These are phyloP conservation scores for Uromys caudimaculatus DNA, from an alignment of 2,797 vertebrate genomes.

Conservation along the genomic window DNA sequence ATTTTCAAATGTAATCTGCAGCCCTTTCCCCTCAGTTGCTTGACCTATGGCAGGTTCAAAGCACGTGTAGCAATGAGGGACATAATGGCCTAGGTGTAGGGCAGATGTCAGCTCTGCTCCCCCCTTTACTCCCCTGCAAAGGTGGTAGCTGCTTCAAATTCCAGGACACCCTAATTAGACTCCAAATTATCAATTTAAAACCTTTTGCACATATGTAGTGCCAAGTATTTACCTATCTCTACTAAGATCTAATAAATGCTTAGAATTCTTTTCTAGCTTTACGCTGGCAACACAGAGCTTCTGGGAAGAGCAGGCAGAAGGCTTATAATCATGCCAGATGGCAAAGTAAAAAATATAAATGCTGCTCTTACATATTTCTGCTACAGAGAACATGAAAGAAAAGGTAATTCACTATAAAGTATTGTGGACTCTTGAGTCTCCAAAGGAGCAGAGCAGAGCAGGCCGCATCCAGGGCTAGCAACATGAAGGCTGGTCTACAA, in stretches of 20 bases:
- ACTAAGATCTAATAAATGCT: slow-evolving; percentile 53
- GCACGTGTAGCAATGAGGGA: accelerated
- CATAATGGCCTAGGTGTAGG: accelerated
- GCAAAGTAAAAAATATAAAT: slow-evolving; percentile 33
- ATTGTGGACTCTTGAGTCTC: not conserved
- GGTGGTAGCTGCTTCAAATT: slow-evolving; percentile 52
- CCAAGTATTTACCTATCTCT: slow-evolving; percentile 40
- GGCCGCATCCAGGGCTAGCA: not conserved
- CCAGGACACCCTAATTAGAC: slow-evolving; percentile 47
- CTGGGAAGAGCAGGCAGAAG: slow-evolving; percentile 50
- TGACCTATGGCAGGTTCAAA: not conserved
- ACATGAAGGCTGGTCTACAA: not conserved
- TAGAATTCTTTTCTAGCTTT: slow-evolving; percentile 45
- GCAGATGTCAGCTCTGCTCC: not conserved
- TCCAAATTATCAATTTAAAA: slow-evolving; percentile 34
- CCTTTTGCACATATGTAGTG: not conserved
- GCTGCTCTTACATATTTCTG: not conserved
- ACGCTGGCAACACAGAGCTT: slow-evolving; percentile 24
- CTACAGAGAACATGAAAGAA: slow-evolving; percentile 45
- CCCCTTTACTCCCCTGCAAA: not conserved
- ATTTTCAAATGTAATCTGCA: not conserved
- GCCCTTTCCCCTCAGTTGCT: not conserved
- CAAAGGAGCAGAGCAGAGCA: not conserved
- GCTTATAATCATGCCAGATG: slow-evolving; percentile 5
- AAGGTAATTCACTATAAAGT: slow-evolving; percentile 37